Conservation (phyloP, 2,888 invertebrate genomes). For the Chloroclystis v-ata region DNA sequence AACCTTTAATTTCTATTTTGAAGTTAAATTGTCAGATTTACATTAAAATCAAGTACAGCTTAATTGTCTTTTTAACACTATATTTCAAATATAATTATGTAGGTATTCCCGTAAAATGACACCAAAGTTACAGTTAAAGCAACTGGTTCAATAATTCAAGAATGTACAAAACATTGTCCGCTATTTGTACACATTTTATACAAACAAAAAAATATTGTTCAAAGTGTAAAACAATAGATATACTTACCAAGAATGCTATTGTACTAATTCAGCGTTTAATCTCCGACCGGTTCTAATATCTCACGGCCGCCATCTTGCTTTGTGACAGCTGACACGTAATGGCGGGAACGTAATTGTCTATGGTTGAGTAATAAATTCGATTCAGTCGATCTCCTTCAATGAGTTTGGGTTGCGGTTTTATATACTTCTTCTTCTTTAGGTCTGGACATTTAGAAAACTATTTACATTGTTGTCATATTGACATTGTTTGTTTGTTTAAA, state of each 20-base stretch:
- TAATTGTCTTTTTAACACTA: too few species aligned
- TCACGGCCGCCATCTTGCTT: conserved; percentile 52
- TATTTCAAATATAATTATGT: too few species aligned
- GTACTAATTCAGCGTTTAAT: conserved; percentile 26
- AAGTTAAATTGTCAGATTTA: too few species aligned
- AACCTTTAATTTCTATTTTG: too few species aligned
- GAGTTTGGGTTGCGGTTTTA: conserved; percentile 33
- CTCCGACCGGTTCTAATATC: conserved; percentile 26
- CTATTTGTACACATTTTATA: neutral
- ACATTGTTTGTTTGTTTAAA: too few species aligned
- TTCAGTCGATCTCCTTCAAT: conserved; percentile 33
- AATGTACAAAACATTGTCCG: neutral
- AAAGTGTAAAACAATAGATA: conserved; percentile 20
- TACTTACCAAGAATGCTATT: conserved; percentile 23
- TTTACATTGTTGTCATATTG: too few species aligned
- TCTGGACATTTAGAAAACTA: too few species aligned
- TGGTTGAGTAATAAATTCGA: conserved; percentile 53
- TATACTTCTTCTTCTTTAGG: too few species aligned
- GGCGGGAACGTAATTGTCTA: conserved; percentile 50
- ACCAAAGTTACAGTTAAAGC: too few species aligned
- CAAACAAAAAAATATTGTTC: conserved; percentile 19
- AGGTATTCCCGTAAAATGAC: too few species aligned
- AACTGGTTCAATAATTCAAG: too few species aligned
- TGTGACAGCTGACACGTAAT: conserved; percentile 52
- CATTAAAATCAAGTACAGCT: too few species aligned